Conservation (phyloP, 92 coral and sea anemone genomes). For the Scolanthus callimorphus region DNA sequence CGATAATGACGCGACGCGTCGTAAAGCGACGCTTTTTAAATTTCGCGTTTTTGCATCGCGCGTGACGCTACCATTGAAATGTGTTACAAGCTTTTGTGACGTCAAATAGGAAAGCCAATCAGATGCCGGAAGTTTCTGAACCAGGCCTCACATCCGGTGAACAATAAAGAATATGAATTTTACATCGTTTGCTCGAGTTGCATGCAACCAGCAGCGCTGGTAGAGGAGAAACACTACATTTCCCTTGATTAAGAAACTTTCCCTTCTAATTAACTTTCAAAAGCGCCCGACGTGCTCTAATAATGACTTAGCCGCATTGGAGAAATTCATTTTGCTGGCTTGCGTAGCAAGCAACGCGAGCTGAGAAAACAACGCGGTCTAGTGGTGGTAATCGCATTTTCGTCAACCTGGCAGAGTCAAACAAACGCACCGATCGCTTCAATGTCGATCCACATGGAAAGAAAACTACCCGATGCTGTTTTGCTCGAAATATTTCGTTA, state of each 20-base stretch:
- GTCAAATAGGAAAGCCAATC: constrained; percentile 72
- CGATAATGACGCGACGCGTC: constrained; percentile 64
- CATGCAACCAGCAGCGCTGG: constrained; percentile 29
- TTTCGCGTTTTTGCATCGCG: constrained; percentile 54
- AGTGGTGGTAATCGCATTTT: constrained; percentile 28
- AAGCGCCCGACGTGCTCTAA: too few species aligned
- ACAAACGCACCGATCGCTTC: constrained; percentile 9
- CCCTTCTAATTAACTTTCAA: too few species aligned
- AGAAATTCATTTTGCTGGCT: background rate
- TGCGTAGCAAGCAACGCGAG: background rate
- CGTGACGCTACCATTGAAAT: constrained; percentile 62
- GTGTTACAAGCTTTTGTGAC: constrained; percentile 60
- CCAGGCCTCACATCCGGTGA: constrained; percentile 88
- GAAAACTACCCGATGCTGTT: constrained; percentile 87
- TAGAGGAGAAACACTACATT: too few species aligned
- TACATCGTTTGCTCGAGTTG: constrained; percentile 14
- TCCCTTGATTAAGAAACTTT: too few species aligned
- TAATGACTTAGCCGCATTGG: too few species aligned
- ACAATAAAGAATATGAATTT: constrained; percentile 39
- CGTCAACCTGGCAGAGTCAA: constrained; percentile 41
- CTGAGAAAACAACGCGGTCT: background rate
- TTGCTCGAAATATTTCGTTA: constrained; percentile 81
- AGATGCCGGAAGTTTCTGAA: constrained; percentile 82
- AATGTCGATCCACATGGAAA: constrained; percentile 56
- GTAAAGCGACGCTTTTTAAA: constrained; percentile 38